Evolutionary conservation across 2,797 vertebrate genomes (phyloP).

Genomic region (Sciurus carolinensis): DNA sequence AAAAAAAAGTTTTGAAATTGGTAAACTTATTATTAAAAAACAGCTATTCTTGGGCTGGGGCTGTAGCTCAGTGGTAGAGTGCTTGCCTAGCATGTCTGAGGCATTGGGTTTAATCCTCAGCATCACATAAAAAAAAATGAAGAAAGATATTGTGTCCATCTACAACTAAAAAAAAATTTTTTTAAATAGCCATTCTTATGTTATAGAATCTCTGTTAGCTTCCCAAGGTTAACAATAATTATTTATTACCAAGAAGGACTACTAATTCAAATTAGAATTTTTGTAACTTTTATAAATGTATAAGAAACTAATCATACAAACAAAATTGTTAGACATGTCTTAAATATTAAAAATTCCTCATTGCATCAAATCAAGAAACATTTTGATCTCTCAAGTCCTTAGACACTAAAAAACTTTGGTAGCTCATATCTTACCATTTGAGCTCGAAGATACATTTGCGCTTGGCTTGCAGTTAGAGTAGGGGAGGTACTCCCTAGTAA

Average conservation of each 20-base stretch:
- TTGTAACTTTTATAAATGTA: conserved; percentile 52
- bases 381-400: conserved; percentile 66
- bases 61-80: too few species aligned
- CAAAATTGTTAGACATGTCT: conserved; percentile 57
- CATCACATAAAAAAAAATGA: too few species aligned
- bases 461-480: conserved; percentile 94
- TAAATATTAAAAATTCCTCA: conserved; percentile 73
- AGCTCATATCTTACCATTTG: conserved; percentile 93
- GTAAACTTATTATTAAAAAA: conserved; percentile 68
- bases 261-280: conserved; percentile 56
- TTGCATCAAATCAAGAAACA: conserved; percentile 72
- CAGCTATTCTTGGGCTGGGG: neutral
- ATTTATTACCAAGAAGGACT: conserved; percentile 64
- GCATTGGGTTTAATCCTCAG: too few species aligned
- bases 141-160: too few species aligned
- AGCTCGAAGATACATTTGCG: conserved; percentile 97
- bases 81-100: too few species aligned
- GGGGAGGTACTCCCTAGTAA: conserved; percentile 94
- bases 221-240: conserved; percentile 29
- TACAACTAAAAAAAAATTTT: too few species aligned
- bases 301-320: conserved; percentile 16
- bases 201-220: conserved; percentile 50
- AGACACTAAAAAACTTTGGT: conserved; percentile 60
- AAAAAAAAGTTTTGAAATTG: conserved; percentile 28
- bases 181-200: conserved; percentile 8